A percentile compares a stretch with the other conserved stretches of the same genome.
Conservation (phyloP, 2,888 invertebrate species). For the Erebia aethiops region DNA sequence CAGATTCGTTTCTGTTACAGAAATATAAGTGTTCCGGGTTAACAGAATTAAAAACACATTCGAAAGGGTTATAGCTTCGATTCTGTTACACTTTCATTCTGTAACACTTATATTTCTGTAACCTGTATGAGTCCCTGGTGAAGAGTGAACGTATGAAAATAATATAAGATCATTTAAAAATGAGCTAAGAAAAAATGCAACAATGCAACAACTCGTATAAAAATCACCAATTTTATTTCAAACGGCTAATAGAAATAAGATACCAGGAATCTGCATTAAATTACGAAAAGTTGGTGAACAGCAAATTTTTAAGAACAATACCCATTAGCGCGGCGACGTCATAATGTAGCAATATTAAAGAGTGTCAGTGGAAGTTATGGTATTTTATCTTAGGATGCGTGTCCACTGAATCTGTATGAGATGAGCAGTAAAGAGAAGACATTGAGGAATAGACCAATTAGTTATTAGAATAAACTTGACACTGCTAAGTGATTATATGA, state of each 20-base stretch:
- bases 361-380: slow-evolving; percentile 14
- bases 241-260: not conserved
- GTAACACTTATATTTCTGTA: too few relatives aligned
- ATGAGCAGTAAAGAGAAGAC: not conserved
- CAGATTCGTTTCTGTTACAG: too few relatives aligned
- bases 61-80: too few relatives aligned
- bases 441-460: not conserved
- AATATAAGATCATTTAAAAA: too few relatives aligned
- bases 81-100: too few relatives aligned
- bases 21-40: too few relatives aligned
- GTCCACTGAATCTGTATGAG: not conserved
- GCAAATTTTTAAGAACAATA: slow-evolving; percentile 11
- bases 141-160: too few relatives aligned
- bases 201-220: too few relatives aligned
- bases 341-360: slow-evolving; percentile 22
- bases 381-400: slow-evolving; percentile 3
- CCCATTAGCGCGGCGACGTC: slow-evolving; percentile 1
- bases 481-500: not conserved
- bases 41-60: too few relatives aligned
- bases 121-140: too few relatives aligned
- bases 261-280: not conserved
- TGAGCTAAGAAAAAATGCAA: too few relatives aligned
- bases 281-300: not conserved
- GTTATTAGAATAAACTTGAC: not conserved
- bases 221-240: not conserved